phyloP scores from a whole-genome alignment of 1,140 invertebrate species.

The Neodiprion pinetum region DNA sequence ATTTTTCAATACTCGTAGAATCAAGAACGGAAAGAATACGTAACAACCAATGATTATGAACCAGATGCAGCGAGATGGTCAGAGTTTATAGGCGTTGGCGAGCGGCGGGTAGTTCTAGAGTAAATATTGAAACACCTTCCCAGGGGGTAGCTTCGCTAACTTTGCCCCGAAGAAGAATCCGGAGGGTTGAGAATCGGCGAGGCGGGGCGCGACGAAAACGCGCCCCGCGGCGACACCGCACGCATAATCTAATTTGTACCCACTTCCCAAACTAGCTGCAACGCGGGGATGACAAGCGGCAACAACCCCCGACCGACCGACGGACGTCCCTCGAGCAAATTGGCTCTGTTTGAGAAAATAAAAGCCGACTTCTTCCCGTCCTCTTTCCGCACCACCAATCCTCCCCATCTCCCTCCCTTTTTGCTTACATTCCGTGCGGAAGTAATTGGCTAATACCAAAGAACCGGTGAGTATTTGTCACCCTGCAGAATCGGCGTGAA shows the following conservation, averaged over 20 bases:
- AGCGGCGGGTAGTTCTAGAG: constrained; percentile 22
- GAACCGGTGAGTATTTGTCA: too few species aligned
- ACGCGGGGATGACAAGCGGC: not conserved
- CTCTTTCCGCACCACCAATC: too few species aligned
- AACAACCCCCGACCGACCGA: constrained; percentile 18
- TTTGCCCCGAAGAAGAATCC: not conserved
- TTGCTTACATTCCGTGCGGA: too few species aligned
- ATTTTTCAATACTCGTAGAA: too few species aligned
- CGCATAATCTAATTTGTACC: constrained; percentile 32
- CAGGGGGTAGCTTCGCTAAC: constrained; percentile 4
- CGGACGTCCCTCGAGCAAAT: constrained; percentile 36
- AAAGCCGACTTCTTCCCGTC: constrained; percentile 24
- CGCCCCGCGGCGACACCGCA: constrained; percentile 30
- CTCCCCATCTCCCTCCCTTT: too few species aligned
- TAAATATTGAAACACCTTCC: constrained; percentile 35
- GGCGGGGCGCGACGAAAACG: constrained; percentile 15
- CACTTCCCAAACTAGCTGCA: not conserved
- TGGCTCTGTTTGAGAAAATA: constrained; percentile 42
- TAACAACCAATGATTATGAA: too few species aligned
- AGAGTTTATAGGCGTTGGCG: not conserved
- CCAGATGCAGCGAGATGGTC: too few species aligned
- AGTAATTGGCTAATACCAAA: too few species aligned
- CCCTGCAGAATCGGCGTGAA: too few species aligned
- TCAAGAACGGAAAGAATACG: too few species aligned
- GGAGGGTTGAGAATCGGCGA: constrained; percentile 19